Conservation (phyloP, 2,797 vertebrate species). For the Rhabdophis nuchalis region DNA sequence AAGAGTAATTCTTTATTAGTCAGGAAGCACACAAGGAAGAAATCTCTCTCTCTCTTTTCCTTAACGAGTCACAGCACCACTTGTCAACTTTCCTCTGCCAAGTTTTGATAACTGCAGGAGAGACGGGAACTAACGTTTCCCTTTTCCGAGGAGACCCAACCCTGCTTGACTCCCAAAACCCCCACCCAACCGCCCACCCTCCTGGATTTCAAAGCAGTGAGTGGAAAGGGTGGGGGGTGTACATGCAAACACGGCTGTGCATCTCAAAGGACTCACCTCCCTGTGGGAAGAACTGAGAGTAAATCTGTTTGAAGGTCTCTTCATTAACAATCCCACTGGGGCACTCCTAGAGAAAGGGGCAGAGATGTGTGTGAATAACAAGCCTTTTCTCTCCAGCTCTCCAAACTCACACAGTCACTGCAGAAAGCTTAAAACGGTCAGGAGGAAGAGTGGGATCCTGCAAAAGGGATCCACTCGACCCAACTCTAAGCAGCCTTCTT, state of each 20-base stretch:
- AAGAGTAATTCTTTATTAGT: neutral
- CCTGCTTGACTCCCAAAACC: neutral
- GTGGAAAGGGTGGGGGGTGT: slow-evolving; percentile 10
- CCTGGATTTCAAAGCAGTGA: slow-evolving; percentile 22
- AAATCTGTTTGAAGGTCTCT: slow-evolving; percentile 98
- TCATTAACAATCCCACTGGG: slow-evolving; percentile 97
- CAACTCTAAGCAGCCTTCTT: neutral
- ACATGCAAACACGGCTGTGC: slow-evolving; percentile 24
- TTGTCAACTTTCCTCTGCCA: neutral
- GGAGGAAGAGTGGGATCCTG: neutral
- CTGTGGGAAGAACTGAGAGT: slow-evolving; percentile 97
- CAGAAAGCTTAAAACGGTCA: neutral
- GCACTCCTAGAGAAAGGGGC: slow-evolving; percentile 82
- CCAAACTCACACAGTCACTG: neutral
- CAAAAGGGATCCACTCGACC: too few relatives aligned
- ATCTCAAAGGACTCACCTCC: slow-evolving; percentile 82
- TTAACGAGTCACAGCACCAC: neutral
- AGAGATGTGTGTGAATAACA: slow-evolving; percentile 40
- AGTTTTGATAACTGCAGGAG: neutral
- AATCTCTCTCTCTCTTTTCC: neutral
- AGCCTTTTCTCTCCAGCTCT: neutral
- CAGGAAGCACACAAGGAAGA: neutral
- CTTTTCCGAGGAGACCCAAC: neutral
- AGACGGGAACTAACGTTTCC: neutral
- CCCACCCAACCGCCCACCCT: neutral